Conservation (phyloP, 2,797 vertebrate genomes). For the Poeciliopsis paucimaculata region DNA sequence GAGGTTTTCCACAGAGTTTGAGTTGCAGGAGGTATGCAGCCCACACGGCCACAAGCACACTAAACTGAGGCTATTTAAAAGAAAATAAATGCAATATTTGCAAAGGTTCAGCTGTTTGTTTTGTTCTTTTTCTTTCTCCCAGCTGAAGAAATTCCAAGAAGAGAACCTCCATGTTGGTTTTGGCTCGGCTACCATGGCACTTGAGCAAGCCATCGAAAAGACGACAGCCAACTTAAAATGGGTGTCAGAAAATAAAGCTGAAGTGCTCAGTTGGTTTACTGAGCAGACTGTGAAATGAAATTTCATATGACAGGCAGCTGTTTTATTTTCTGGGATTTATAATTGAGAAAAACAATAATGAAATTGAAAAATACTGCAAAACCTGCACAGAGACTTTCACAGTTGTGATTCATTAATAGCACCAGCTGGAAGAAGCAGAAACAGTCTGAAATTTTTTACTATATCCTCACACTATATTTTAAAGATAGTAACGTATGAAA, state of each 20-base stretch:
- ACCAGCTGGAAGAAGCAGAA: background rate
- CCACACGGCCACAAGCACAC: slow-evolving; percentile 5
- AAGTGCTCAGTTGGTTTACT: slow-evolving; percentile 83
- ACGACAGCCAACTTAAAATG: slow-evolving; percentile 90
- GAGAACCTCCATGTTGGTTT: slow-evolving; percentile 85
- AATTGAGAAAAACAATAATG: slow-evolving; percentile 26
- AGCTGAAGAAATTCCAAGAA: slow-evolving; percentile 88
- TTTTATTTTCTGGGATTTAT: slow-evolving; percentile 19
- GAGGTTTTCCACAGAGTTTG: slow-evolving; percentile 86
- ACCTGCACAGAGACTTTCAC: background rate
- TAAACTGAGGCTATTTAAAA: slow-evolving; percentile 4
- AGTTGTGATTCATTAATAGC: background rate
- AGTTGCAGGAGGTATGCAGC: slow-evolving; percentile 87
- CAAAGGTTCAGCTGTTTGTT: background rate
- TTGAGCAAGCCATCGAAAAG: slow-evolving; percentile 92
- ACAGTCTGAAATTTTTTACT: background rate
- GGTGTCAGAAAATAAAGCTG: slow-evolving; percentile 83
- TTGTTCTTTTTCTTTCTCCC: slow-evolving; percentile 23
- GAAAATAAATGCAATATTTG: slow-evolving; percentile 4
- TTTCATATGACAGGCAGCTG: background rate
- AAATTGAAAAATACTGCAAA: slow-evolving; percentile 3
- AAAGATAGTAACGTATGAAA: background rate
- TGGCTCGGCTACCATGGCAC: slow-evolving; percentile 85
- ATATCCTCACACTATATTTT: background rate
- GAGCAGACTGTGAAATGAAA: slow-evolving; percentile 47